Evolutionary conservation across 2,888 invertebrate genomes (phyloP), one percentile per base, ranked within the genome.

Genomic region (Dryobotodes eremita): DNA sequence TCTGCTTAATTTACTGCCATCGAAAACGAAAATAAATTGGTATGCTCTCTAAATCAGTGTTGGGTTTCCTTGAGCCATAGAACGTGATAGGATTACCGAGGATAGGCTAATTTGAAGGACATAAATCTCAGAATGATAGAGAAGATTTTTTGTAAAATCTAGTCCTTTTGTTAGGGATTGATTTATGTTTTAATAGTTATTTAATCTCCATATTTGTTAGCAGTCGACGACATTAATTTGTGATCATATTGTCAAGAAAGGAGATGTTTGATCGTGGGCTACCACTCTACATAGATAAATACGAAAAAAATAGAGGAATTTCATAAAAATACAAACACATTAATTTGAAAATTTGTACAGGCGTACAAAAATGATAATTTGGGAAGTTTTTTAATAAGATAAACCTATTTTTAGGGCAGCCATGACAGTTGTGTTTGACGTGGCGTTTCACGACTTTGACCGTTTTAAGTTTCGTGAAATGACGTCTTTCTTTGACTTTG

Each of bases 11-110:
- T 90, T 88, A 84, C 75, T 76, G 80, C 77, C 79, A 88, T 88
- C 86, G 80, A 86, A 84, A 80, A 81, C 71, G 75, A 82, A 84
- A 89, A 85, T 86, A 79, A 89, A 89, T 84, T 82, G 70, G 77
- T 59, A 55, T 64, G 83, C 88, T 89, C 90, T 88, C 90, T 82
- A 91, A 90, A 77, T 92, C 82, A 82, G 87, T 80, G 73, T 80
- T 61, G 20, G n/a, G 72, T 85, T 81, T 77, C 73, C 13, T 55
- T 55, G 7, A 66, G 46, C 61, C 36, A 75, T 55, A 72, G 13
- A 57, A 82, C 53, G 68, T 36, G 75, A 68, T 80, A 50, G n/a
- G 61, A 64, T 69, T 71, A 55, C 15, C 6, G 8, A 61, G 82
- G 26, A 82, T 69, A 48, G 26, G 15, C 53, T 73, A 70, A 85